These are phyloP conservation scores for Condylura cristata DNA, from an alignment of 2,113 vertebrate genomes.

Conservation along the genomic window DNA sequence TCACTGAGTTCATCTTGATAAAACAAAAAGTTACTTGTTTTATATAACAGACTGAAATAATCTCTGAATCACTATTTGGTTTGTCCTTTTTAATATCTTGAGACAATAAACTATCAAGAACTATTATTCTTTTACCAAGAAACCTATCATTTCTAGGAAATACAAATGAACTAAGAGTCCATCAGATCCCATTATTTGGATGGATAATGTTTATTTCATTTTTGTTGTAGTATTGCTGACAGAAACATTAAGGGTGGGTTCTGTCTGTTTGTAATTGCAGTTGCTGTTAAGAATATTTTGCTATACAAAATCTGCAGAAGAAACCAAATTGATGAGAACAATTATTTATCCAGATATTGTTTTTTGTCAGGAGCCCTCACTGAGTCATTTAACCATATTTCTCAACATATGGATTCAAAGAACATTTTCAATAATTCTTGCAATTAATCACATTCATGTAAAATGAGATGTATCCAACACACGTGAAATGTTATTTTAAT, in stretches of 20 bases:
- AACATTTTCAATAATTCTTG: not conserved
- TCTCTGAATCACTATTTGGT: conserved; percentile 7
- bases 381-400: not conserved
- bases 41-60: conserved; percentile 36
- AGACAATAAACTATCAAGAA: conserved; percentile 55
- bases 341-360: not conserved
- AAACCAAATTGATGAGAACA: conserved; percentile 23
- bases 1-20: conserved; percentile 37
- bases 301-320: conserved; percentile 38
- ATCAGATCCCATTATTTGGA: too few species aligned
- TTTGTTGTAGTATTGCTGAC: not conserved
- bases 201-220: too few species aligned
- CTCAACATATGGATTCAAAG: not conserved
- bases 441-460: not conserved
- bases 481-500: not conserved
- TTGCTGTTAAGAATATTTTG: conserved; percentile 22
- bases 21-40: conserved; percentile 27
- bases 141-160: conserved; percentile 59
- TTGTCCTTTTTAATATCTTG: conserved; percentile 51
- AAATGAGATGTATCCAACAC: not conserved
- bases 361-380: not conserved
- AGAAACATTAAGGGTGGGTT: conserved; percentile 43
- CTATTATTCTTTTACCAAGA: conserved; percentile 60
- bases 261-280: conserved; percentile 28
- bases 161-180: conserved; percentile 27